Base-by-base conservation (phyloP, 2,888 invertebrate genomes). In the Drosophila rellima region DNA sequence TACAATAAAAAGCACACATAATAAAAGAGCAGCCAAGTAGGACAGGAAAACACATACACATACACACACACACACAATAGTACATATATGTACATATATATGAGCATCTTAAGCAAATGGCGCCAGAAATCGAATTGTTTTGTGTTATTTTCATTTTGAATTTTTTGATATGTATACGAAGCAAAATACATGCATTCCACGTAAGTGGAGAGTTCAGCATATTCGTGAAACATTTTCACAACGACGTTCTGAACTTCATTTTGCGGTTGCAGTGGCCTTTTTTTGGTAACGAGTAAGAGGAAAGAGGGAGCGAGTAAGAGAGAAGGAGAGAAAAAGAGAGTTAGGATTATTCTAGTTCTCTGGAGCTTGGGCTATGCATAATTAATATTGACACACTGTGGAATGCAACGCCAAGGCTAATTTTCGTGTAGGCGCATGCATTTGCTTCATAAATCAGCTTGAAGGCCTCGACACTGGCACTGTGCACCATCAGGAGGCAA, bases 1-100 rank as follows among this genome's bases (percentile, higher is more conserved):
- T 74, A 85, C 85, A 82, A 84, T 84, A 83, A 84, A 83, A 83
- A 80, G 70, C 79, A 85, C 85, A 83, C 83, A 81, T 82, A 83
- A 83, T 81, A 85, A 83, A 85, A 81, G 69, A 82, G 67, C 76
- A 60, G 69, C 60, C 52, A 67, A 74, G 51, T 13, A 39, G 52
- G 47, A n/a, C 51, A 18, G 47, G 59, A 31, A 17, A 42, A 37
- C 56, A 40, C 8, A 48, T 29, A 39, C 52, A 44, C 20, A 37
- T 37, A 18, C n/a, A 56, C 44, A 51, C 29, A 37, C 17, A 54
- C 52, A 51, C 29, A 37, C 17, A 54, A 48, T 57, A 13, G 18
- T 31, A 47, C 3, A 45, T 17, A 44, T 23, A 42, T 18, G 61
- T 29, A 40, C 45, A 31, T 18, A 59, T 47, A 76, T 71, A 48